phyloP scores from a whole-genome alignment of 2,888 invertebrate species.

The Xestia xanthographa region DNA sequence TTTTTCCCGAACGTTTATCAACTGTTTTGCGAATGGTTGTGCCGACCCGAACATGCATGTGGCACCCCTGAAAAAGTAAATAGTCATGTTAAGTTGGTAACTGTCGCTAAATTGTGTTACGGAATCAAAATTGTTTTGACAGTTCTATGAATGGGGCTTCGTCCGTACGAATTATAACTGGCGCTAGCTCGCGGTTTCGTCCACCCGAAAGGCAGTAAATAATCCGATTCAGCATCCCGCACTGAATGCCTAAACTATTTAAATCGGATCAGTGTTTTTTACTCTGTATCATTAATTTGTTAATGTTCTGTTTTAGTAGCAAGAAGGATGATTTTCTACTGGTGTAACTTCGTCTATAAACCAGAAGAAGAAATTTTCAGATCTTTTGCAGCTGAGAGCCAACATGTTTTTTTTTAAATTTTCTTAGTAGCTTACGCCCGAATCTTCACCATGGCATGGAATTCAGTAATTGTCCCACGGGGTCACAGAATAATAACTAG shows the following conservation, averaged over 20 bases:
- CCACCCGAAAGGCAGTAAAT: not conserved
- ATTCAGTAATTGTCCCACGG: too few relatives aligned
- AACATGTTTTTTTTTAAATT: not conserved
- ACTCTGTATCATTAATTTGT: not conserved
- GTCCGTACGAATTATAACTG: conserved; percentile 1
- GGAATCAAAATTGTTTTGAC: conserved; percentile 6
- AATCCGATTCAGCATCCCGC: not conserved
- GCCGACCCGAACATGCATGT: not conserved
- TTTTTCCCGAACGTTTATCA: not conserved
- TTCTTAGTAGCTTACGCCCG: not conserved
- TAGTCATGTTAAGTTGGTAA: conserved; percentile 1
- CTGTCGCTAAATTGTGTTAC: conserved; percentile 4
- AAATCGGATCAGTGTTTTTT: not conserved
- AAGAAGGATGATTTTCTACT: not conserved
- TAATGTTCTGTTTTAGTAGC: not conserved
- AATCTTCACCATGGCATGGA: too few relatives aligned
- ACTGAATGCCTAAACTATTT: not conserved
- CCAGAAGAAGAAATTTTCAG: not conserved
- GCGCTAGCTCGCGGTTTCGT: conserved; percentile 1
- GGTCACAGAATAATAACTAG: too few relatives aligned
- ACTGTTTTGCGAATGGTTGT: not conserved
- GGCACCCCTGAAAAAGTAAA: not conserved
- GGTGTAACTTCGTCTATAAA: not conserved
- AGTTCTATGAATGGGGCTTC: conserved; percentile 10
- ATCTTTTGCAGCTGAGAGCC: not conserved